phyloP scores from a whole-genome alignment of 2,113 vertebrate species.

The Chlamydotis undulata region DNA sequence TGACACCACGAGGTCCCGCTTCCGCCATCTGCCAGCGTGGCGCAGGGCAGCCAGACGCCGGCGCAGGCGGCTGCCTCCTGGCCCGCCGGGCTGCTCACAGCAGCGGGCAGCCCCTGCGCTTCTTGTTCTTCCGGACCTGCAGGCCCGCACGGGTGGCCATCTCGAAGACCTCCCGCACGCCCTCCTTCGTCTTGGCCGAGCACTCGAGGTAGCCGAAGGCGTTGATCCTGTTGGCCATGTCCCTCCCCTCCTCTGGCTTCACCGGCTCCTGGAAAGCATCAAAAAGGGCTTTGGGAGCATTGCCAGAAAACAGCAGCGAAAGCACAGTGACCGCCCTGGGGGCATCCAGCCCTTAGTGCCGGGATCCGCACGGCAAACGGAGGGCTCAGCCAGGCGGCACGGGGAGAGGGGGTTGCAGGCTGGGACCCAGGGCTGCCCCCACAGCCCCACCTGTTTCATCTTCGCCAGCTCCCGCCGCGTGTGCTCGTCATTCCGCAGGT shows the following conservation, averaged over 20 bases:
- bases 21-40: background rate
- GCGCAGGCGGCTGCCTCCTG: background rate
- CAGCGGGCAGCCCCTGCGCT: slow-evolving; percentile 86
- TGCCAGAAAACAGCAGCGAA: background rate
- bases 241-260: slow-evolving; percentile 92
- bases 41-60: background rate
- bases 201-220: slow-evolving; percentile 98
- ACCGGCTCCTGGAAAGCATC: slow-evolving; percentile 85
- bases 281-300: background rate
- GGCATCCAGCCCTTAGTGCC: background rate
- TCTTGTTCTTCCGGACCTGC: slow-evolving; percentile 94
- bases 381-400: background rate
- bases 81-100: slow-evolving; percentile 75
- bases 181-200: slow-evolving; percentile 98
- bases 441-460: slow-evolving; percentile 90
- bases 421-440: background rate
- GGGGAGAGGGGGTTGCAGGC: background rate
- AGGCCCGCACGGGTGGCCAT: slow-evolving; percentile 96
- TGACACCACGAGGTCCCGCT: background rate
- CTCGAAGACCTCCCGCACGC: slow-evolving; percentile 95
- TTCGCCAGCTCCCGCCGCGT: slow-evolving; percentile 93
- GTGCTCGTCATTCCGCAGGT: slow-evolving; percentile 93
- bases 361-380: background rate
- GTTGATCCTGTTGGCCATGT: slow-evolving; percentile 96
- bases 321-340: background rate